phyloP scores from a whole-genome alignment of 2,888 invertebrate genomes.

The Eupithecia tripunctaria region DNA sequence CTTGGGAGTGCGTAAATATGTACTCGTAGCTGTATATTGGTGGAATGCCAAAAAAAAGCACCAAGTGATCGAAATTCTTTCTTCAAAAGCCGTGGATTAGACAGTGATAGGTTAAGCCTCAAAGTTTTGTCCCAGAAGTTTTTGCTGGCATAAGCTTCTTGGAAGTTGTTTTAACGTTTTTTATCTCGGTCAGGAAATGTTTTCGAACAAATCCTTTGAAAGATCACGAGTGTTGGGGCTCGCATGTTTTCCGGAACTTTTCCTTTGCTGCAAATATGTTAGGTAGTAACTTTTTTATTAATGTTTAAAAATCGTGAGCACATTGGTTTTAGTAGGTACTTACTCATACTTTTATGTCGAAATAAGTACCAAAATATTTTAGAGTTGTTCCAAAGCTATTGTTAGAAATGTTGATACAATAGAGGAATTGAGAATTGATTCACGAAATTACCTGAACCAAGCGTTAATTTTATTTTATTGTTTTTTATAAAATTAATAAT shows the following conservation, averaged over 20 bases:
- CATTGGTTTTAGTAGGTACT: background rate
- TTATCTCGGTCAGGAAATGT: slow-evolving; percentile 12
- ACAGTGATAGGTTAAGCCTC: slow-evolving; percentile 21
- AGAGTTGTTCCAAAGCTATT: background rate
- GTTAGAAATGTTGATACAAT: no score
- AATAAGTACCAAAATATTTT: background rate
- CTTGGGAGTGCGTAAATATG: background rate
- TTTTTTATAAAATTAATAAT: no score
- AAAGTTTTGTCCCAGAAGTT: slow-evolving; percentile 19
- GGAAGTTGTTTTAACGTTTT: slow-evolving; percentile 11
- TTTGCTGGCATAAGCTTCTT: slow-evolving; percentile 11
- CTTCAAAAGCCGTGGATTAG: slow-evolving; percentile 16
- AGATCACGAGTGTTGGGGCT: slow-evolving; percentile 7
- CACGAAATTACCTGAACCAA: background rate
- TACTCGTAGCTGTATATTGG: background rate
- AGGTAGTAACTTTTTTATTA: background rate
- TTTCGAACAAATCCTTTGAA: slow-evolving; percentile 18
- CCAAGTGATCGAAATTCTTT: background rate
- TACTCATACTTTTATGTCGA: background rate
- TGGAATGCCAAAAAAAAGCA: background rate
- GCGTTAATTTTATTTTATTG: no score
- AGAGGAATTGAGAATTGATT: background rate
- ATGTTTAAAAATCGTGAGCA: background rate
- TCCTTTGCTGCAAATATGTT: background rate
- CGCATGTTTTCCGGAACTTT: background rate